Evolutionary conservation across 2,888 invertebrate species (phyloP).

Genomic region (Lepetodrilus schrolli): DNA sequence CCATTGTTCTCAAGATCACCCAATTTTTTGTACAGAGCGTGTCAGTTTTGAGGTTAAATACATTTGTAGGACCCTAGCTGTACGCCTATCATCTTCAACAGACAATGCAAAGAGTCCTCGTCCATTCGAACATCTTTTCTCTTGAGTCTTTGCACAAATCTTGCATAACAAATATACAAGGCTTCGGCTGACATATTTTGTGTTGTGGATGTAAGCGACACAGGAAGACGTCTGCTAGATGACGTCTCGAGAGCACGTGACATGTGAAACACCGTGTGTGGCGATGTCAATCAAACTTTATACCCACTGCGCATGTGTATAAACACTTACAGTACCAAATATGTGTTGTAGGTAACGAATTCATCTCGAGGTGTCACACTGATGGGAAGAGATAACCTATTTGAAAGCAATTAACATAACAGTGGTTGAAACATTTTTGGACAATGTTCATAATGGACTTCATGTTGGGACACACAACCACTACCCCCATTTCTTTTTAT

Average conservation of each 20-base stretch:
- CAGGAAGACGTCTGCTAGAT: conserved; percentile 12
- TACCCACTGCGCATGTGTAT: conserved; percentile 3
- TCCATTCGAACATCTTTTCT: not conserved
- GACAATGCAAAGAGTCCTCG: not conserved
- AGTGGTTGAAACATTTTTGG: no score
- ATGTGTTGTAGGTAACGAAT: not conserved
- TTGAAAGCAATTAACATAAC: no score
- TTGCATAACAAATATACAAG: conserved; percentile 25
- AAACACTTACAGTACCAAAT: not conserved
- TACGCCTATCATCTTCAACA: not conserved
- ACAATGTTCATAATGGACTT: no score
- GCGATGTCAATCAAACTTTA: conserved; percentile 3
- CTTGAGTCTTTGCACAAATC: conserved; percentile 4
- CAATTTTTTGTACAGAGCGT: conserved; percentile 20
- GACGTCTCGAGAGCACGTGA: conserved; percentile 24
- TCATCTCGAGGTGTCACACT: not conserved
- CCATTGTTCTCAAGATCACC: conserved; percentile 12
- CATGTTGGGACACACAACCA: no score
- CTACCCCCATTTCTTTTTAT: no score
- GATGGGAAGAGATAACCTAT: no score
- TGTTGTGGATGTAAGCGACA: conserved; percentile 19
- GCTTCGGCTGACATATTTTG: conserved; percentile 12
- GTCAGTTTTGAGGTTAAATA: conserved; percentile 15
- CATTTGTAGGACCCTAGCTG: not conserved
- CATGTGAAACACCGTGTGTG: conserved; percentile 2